Evolutionary conservation across 2,888 invertebrate species (phyloP), one percentile per base, ranked within the genome.

Genomic region (Strigamia maritima): DNA sequence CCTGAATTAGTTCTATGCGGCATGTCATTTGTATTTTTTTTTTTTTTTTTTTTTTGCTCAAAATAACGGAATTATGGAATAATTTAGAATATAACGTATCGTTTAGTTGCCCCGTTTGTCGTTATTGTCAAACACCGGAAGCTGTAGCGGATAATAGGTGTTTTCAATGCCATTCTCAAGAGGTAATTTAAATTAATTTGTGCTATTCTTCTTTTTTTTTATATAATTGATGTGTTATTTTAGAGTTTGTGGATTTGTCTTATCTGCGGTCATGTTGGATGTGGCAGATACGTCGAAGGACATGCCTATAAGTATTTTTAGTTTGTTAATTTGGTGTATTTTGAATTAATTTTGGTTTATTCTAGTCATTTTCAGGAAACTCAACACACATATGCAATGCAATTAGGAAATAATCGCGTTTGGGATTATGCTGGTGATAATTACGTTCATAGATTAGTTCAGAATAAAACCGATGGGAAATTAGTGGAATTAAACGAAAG

Each of bases 391-490:
- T 99, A 97, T 85, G 95, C 98, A 6, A 90, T 99, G 89, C 97
- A 99, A 85, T 87, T 98, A 80, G 98, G 97, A 0, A 96, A 95
- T 74, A 96, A 97, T 84, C 89, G 97, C 77, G 99, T 99, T 0
- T 99, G 99, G 99, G 99, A 99, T 85, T 99, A 99, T 86, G 97
- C 97, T 78, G 98, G 98, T 82, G 97, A 97, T 87, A 96, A 95
- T 86, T 97, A 95, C 87, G 97, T 97, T 10, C 97, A 97, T 87
- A 91, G 99, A 16, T 88, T 99, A 54, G 91, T 99, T 26, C 98
- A 98, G 88, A 98, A 95, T 87, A 97, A 98, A 88, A 91, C 92
- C 16, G 98, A 98, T 88, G 98, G 98, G 26, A 98, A 98, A 87
- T 89, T 98, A 84, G 97, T 99, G 16, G 87, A 88, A 82, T 85